Evolutionary conservation across 1,140 invertebrate genomes (phyloP).

Genomic region (Hyposmocoma kahamanoa): DNA sequence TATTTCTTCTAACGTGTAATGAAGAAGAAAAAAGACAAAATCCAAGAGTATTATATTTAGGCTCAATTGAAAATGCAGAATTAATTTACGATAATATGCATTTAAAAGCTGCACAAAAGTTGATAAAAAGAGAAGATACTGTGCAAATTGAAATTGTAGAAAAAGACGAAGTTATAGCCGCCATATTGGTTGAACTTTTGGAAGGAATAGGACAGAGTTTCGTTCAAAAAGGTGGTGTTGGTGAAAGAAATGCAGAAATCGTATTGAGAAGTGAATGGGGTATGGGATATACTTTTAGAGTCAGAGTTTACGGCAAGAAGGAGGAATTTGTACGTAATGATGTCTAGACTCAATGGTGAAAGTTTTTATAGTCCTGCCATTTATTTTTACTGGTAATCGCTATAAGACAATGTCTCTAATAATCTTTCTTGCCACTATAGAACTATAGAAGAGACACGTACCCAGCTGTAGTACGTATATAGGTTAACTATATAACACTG

Average conservation of each 20-base stretch:
- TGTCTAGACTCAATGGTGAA: too few species aligned
- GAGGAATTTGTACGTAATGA: too few species aligned
- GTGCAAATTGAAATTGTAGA: background rate
- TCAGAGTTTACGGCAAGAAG: background rate
- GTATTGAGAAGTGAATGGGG: conserved; percentile 1
- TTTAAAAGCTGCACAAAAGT: background rate
- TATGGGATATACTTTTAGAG: background rate
- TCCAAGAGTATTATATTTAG: background rate
- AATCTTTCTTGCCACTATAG: too few species aligned
- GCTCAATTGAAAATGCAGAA: background rate
- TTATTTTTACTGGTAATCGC: too few species aligned
- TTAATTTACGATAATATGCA: conserved; percentile 3
- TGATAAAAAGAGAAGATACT: conserved; percentile 1
- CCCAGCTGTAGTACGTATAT: too few species aligned
- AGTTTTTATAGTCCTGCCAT: too few species aligned
- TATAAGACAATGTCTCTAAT: too few species aligned
- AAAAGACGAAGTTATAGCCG: background rate
- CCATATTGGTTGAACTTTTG: conserved; percentile 5
- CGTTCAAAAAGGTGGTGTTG: conserved; percentile 1
- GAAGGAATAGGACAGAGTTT: background rate
- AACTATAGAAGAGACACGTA: too few species aligned
- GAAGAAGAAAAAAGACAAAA: background rate
- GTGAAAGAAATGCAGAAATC: background rate
- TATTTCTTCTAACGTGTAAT: background rate
- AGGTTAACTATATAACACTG: too few species aligned